Percentiles rank a stretch among this genome's conserved stretches.
Evolutionary conservation across 2,113 vertebrate genomes (phyloP).

Genomic region (Gracilinanus agilis): DNA sequence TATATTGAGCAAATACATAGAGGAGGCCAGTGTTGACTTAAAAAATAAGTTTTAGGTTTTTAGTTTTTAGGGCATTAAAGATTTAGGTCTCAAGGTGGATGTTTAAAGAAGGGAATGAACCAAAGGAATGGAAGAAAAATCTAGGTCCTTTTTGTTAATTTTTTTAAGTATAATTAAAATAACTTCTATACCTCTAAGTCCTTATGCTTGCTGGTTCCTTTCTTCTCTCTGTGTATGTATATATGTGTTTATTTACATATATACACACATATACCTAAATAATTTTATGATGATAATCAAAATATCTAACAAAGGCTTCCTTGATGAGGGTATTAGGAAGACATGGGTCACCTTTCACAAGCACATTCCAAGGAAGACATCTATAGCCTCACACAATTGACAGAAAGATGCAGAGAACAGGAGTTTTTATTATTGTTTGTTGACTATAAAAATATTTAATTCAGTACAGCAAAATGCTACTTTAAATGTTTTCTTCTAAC

Average conservation of each 20-base stretch:
- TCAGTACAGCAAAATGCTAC: not conserved
- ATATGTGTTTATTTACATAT: not conserved
- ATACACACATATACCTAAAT: not conserved
- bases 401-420: not conserved
- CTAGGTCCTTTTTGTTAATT: not conserved
- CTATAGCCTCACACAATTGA: not conserved
- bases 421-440: not conserved
- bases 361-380: not conserved
- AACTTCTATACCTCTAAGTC: not conserved
- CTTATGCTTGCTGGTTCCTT: not conserved
- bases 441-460: not conserved
- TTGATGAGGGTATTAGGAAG: not conserved
- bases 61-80: not conserved
- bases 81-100: not conserved
- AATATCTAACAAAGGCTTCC: not conserved
- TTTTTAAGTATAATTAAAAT: not conserved
- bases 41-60: too few relatives aligned
- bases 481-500: not conserved
- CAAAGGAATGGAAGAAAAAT: not conserved
- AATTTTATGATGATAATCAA: not conserved
- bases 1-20: not conserved
- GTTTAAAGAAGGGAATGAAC: not conserved
- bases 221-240: not conserved
- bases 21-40: not conserved
- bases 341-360: not conserved